Conservation (phyloP, 1,140 invertebrate genomes). For the Drosophila parabipectinata region DNA sequence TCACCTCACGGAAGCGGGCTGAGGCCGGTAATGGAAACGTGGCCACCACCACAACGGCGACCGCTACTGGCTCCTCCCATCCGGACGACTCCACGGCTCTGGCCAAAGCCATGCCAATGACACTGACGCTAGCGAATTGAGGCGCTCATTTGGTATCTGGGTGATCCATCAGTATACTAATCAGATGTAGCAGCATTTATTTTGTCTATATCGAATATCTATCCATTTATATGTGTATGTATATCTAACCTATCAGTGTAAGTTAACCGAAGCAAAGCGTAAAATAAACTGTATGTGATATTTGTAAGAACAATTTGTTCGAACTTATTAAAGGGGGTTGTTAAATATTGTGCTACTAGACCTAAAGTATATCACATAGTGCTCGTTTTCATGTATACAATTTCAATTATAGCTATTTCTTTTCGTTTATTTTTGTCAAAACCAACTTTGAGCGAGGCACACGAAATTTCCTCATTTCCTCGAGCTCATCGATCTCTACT, state of each 20-base stretch:
- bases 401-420: not conserved
- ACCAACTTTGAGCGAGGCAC: conserved; percentile 54
- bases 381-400: not conserved
- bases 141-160: not conserved
- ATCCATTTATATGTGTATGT: conserved; percentile 35
- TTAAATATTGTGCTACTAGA: not conserved
- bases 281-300: conserved; percentile 80
- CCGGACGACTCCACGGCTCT: conserved; percentile 68
- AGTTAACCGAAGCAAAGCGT: conserved; percentile 64
- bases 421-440: conserved; percentile 22
- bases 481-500: conserved; percentile 41
- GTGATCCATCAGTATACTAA: conserved; percentile 27
- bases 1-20: conserved; percentile 67
- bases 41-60: conserved; percentile 73
- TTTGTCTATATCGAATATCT: conserved; percentile 59
- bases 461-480: conserved; percentile 66
- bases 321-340: not conserved
- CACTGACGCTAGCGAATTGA: conserved; percentile 53
- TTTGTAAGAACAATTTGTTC: conserved; percentile 48
- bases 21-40: conserved; percentile 63
- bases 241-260: conserved; percentile 49
- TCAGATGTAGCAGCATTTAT: conserved; percentile 44
- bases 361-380: not conserved
- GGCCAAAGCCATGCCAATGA: conserved; percentile 63
- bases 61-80: conserved; percentile 76